Conservation (phyloP, 2,113 vertebrate species). For the Aegotheles bennettii region DNA sequence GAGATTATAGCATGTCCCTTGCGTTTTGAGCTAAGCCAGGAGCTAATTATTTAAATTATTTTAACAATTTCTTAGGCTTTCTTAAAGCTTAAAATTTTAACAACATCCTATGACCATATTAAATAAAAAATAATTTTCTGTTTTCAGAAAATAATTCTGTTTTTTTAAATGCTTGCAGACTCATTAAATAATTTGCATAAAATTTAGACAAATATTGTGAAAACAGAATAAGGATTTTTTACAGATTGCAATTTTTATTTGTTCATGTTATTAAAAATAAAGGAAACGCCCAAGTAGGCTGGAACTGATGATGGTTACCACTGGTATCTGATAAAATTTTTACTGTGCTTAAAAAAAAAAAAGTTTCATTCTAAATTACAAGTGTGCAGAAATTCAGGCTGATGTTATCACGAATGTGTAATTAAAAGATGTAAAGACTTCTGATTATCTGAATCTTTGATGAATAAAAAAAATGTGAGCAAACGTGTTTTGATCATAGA, state of each 20-base stretch:
- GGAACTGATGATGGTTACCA: not conserved
- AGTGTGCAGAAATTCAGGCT: not conserved
- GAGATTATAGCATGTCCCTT: not conserved
- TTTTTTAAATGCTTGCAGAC: not conserved
- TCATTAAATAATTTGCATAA: not conserved
- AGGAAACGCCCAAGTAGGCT: not conserved
- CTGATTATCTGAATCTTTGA: not conserved
- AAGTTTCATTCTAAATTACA: not conserved
- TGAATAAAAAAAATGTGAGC: not conserved
- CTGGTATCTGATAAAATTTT: not conserved
- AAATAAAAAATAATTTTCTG: not conserved
- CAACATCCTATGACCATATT: fast-evolving
- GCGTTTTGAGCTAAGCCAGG: not conserved
- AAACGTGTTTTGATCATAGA: not conserved
- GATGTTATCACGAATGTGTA: not conserved
- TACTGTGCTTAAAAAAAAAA: not conserved
- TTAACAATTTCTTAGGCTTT: not conserved
- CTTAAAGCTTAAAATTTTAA: not conserved
- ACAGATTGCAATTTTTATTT: not conserved
- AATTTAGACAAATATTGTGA: not conserved
- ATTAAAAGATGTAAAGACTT: conserved; percentile 7
- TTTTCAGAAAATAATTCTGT: not conserved
- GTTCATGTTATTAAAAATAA: not conserved
- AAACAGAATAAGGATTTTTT: not conserved
- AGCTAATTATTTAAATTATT: no score